phyloP scores from a whole-genome alignment of 2,797 vertebrate genomes.

The Hylomyscus alleni region DNA sequence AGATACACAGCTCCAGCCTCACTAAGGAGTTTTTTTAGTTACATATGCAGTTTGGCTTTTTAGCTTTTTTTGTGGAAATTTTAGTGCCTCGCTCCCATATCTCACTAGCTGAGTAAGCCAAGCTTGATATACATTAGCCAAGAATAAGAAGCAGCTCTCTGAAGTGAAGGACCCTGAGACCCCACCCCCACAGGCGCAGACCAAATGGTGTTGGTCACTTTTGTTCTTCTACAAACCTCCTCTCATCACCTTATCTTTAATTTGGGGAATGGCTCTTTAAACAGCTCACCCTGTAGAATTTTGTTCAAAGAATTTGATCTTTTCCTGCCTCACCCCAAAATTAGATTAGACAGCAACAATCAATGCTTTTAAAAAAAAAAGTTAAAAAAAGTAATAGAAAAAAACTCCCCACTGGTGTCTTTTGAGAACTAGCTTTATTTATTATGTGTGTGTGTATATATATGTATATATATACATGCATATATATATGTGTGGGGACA shows the following conservation, averaged over 20 bases:
- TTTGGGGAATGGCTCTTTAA: slow-evolving; percentile 42
- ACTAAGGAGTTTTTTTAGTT: slow-evolving; percentile 8
- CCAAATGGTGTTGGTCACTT: neutral
- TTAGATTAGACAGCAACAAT: slow-evolving; percentile 4
- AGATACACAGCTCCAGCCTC: neutral
- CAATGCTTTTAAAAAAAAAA: neutral
- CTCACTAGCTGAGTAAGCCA: neutral
- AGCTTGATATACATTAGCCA: slow-evolving; percentile 5
- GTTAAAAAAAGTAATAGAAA: neutral
- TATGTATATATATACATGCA: neutral
- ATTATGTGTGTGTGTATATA: neutral
- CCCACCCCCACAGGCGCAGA: neutral
- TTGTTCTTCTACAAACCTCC: neutral
- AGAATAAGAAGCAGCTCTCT: slow-evolving; percentile 10
- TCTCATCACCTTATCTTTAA: neutral
- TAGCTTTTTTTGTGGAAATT: neutral
- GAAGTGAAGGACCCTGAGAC: neutral
- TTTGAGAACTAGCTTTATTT: neutral
- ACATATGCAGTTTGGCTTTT: neutral
- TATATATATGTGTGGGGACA: neutral
- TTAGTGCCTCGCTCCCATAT: neutral
- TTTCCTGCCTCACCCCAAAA: neutral
- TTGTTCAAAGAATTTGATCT: slow-evolving; percentile 56
- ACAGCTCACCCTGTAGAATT: slow-evolving; percentile 28
- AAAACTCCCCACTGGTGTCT: neutral